Evolutionary conservation across 2,888 invertebrate species (phyloP).

Genomic region (Frankliniella intonsa): DNA sequence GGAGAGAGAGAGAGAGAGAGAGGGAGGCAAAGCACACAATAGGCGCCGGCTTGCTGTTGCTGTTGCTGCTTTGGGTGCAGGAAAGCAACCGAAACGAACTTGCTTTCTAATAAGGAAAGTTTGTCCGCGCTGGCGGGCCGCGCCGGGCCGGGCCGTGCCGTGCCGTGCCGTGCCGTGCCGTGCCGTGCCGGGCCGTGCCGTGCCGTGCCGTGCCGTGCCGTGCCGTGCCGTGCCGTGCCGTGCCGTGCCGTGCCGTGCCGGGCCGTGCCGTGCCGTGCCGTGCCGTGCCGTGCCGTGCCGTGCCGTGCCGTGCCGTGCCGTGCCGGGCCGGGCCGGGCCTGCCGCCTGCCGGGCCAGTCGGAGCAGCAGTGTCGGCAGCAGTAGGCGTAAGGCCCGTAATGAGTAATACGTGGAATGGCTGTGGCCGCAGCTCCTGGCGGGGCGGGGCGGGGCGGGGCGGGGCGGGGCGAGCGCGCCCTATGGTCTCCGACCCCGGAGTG

Average conservation of each 20-base stretch:
- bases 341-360: no score
- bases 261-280: not conserved
- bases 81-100: slow-evolving; percentile 15
- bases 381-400: no score
- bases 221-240: not conserved
- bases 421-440: no score
- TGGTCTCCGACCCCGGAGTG: no score
- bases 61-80: not conserved
- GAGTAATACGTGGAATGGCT: no score
- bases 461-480: no score
- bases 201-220: not conserved
- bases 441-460: no score
- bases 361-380: no score
- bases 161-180: no score
- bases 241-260: not conserved
- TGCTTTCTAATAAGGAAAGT: slow-evolving; percentile 20
- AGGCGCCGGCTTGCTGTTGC: not conserved
- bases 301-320: not conserved
- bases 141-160: not conserved
- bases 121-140: not conserved
- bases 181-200: not conserved
- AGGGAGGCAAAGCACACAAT: not conserved
- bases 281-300: not conserved
- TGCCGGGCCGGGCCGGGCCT: not conserved
- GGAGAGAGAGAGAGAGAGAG: not conserved